Evolutionary conservation across 2,113 vertebrate genomes (phyloP), one percentile per base, ranked within the genome.

Genomic region (Ictalurus furcatus): DNA sequence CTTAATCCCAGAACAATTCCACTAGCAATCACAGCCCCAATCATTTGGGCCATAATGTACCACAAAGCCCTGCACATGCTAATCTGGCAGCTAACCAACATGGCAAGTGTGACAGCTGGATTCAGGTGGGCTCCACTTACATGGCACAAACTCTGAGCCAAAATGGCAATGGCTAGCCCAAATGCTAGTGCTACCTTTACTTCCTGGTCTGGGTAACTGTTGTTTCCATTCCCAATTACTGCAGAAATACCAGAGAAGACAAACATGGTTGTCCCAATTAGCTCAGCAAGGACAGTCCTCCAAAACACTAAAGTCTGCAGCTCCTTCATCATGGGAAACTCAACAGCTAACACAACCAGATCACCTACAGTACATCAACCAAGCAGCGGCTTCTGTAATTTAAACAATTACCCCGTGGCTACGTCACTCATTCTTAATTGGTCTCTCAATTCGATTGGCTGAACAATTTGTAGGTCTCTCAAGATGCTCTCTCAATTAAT

Each of bases 181-280:
- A 97, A 98, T n/a, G 96, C 95, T 93, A 98, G 93, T 0, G 96
- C 96, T 81, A 97, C 96, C 90, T 98, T 98, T 88, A 98, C 95
- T 0, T 98, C 97, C 90, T 97, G 95, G 54, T 94, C 84, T 0
- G 76, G 93, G 0, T 87, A 94, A 0, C 0, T 94, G 93, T 93
- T 94, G 95, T n/a, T 88, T 84, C 85, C 92, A 92, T 91, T 85
- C 21, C 97, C 96, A 89, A 97, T 91, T 40, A 94, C 96, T 0
- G 96, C 94, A 0, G 96, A 96, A 0, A 97, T 95, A 92, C 96
- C 95, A 78, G 95, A 94, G 87, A 97, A 97, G 84, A 98, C 92
- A 28, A 97, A 97, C 89, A 97, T 90, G 81, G 74, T 96, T 95
- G 96, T 97, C 86, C 96, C 96, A 37, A 97, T 88, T 28, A 94